These are phyloP conservation scores for Buphagus erythrorhynchus DNA, from an alignment of 2,797 vertebrate genomes.

Conservation along the genomic window DNA sequence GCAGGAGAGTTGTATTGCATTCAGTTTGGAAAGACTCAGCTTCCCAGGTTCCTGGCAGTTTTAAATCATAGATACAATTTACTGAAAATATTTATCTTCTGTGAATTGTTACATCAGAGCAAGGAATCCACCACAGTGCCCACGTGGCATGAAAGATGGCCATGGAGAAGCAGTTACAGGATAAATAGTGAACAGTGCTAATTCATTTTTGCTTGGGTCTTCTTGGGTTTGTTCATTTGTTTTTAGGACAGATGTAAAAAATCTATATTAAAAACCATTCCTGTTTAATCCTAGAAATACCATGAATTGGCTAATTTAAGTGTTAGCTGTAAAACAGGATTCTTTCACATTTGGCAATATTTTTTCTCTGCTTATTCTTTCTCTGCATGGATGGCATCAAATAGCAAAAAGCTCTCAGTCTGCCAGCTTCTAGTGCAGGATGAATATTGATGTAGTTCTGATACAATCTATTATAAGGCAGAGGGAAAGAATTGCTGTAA, in stretches of 20 bases:
- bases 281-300: not conserved
- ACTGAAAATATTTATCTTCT: not conserved
- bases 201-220: not conserved
- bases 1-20: not conserved
- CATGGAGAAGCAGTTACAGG: not conserved
- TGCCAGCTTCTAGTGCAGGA: not conserved
- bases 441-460: not conserved
- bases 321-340: not conserved
- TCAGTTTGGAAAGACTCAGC: not conserved
- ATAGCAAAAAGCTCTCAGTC: not conserved
- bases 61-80: not conserved
- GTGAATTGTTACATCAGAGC: not conserved
- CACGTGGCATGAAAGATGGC: not conserved
- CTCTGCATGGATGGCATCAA: not conserved
- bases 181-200: not conserved
- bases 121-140: not conserved
- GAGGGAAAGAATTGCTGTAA: not conserved
- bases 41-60: not conserved
- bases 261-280: not conserved
- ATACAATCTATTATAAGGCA: not conserved
- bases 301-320: not conserved
- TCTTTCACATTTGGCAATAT: not conserved
- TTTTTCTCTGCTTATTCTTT: conserved; percentile 17
- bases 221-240: not conserved
- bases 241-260: not conserved